A percentile compares a stretch with the other conserved stretches of the same genome.
These are phyloP conservation scores for Acrobasis repandana DNA, from an alignment of 2,888 invertebrate genomes.

Conservation along the genomic window DNA sequence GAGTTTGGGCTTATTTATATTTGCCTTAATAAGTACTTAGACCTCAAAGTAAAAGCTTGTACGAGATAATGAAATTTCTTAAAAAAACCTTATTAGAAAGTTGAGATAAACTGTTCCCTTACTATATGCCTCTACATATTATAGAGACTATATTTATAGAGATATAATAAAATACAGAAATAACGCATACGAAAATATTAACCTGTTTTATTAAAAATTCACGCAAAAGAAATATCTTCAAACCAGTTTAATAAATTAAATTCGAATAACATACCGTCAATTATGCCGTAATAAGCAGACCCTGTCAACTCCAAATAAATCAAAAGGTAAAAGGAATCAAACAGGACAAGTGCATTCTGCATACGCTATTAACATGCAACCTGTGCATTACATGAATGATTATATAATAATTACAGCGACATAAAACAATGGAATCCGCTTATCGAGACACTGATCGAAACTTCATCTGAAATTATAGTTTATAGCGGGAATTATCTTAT, in stretches of 20 bases:
- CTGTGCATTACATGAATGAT: constrained; percentile 17
- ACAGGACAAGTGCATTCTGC: constrained; percentile 9
- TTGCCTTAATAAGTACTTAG: no score
- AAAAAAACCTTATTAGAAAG: no score
- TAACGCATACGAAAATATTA: not conserved
- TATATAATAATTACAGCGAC: constrained; percentile 12
- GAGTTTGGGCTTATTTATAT: no score
- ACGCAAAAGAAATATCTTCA: not conserved
- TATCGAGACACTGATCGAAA: constrained; percentile 1
- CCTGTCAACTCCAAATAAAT: not conserved
- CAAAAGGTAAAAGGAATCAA: not conserved
- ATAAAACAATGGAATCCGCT: constrained; percentile 17
- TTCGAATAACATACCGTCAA: not conserved
- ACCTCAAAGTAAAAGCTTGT: no score
- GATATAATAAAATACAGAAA: no score
- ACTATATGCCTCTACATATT: no score
- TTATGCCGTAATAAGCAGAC: constrained; percentile 4
- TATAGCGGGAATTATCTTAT: not conserved
- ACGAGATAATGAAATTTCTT: no score
- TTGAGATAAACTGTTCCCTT: no score
- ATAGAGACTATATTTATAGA: no score
- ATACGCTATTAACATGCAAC: constrained; percentile 1
- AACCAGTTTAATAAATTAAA: not conserved
- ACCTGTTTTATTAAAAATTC: not conserved
- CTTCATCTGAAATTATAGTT: not conserved